A percentile compares a stretch with the other conserved stretches of the same genome.
Evolutionary conservation across 2,888 invertebrate genomes (phyloP).

Genomic region (Phengaris alcon): DNA sequence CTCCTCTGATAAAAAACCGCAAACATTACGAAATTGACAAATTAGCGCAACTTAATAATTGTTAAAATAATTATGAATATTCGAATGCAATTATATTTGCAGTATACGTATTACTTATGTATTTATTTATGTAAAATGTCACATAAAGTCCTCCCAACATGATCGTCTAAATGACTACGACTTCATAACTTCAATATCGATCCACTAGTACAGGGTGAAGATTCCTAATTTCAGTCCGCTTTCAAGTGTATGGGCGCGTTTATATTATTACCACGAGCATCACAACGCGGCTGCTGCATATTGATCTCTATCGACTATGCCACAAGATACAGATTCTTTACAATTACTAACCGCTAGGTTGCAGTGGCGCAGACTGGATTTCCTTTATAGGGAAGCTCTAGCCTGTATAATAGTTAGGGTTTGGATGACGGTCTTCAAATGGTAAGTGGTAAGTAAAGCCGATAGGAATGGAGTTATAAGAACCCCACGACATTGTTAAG

Average conservation of each 20-base stretch:
- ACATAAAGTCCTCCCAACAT: neutral
- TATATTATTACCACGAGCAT: too few relatives aligned
- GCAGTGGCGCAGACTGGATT: too few relatives aligned
- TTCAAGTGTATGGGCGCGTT: neutral
- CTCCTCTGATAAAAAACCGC: neutral
- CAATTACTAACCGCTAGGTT: too few relatives aligned
- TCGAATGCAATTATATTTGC: slow-evolving; percentile 18
- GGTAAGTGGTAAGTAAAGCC: too few relatives aligned
- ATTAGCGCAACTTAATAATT: slow-evolving; percentile 2
- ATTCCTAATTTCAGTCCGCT: neutral
- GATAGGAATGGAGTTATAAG: too few relatives aligned
- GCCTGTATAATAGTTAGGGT: too few relatives aligned
- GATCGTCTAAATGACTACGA: neutral
- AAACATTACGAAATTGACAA: slow-evolving; percentile 20
- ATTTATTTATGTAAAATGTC: slow-evolving; percentile 25
- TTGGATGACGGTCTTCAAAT: too few relatives aligned
- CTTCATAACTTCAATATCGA: neutral
- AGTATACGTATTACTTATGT: slow-evolving; percentile 16
- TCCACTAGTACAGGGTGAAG: neutral
- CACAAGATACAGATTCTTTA: too few relatives aligned
- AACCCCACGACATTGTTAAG: too few relatives aligned
- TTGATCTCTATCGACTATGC: too few relatives aligned
- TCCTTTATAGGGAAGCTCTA: too few relatives aligned
- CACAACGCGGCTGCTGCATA: too few relatives aligned
- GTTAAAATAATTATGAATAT: slow-evolving; percentile 26